These are phyloP conservation scores for Embidobia sp. DNA, from an alignment of 2,888 invertebrate species.

Conservation along the genomic window DNA sequence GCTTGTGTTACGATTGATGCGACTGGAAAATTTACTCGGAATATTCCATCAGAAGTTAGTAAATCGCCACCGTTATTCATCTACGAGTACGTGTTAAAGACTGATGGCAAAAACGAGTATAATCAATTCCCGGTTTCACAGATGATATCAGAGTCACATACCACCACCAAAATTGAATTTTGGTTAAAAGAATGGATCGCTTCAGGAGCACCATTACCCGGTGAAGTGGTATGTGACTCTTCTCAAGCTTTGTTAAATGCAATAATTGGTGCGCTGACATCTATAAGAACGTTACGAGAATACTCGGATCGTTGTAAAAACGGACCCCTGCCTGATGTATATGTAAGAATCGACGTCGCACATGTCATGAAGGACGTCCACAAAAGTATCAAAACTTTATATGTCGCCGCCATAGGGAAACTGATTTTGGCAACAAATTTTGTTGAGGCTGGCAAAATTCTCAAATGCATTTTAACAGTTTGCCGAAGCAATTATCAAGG, in stretches of 20 bases:
- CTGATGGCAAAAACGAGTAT: background rate
- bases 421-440: background rate
- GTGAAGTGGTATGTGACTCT: slow-evolving; percentile 4
- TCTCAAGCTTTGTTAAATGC: slow-evolving; percentile 17
- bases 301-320: slow-evolving; percentile 21
- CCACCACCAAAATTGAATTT: slow-evolving; percentile 7
- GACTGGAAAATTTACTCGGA: slow-evolving; percentile 4
- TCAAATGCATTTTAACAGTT: background rate
- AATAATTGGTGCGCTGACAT: background rate
- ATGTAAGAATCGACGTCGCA: slow-evolving; percentile 1
- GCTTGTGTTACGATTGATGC: slow-evolving; percentile 21
- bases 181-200: slow-evolving; percentile 19
- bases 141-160: slow-evolving; percentile 9
- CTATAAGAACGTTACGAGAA: background rate
- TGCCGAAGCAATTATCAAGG: background rate
- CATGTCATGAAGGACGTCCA: slow-evolving; percentile 5
- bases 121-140: slow-evolving; percentile 9
- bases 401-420: slow-evolving; percentile 1
- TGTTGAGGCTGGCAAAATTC: background rate
- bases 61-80: background rate
- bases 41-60: background rate
- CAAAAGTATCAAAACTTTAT: background rate
- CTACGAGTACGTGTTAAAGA: slow-evolving; percentile 10
- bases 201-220: slow-evolving; percentile 9
- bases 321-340: slow-evolving; percentile 9